Percentiles rank a stretch among this genome's conserved stretches.
These are phyloP conservation scores for Ceratothoa steindachneri DNA, from an alignment of 2,888 invertebrate genomes.

Conservation along the genomic window DNA sequence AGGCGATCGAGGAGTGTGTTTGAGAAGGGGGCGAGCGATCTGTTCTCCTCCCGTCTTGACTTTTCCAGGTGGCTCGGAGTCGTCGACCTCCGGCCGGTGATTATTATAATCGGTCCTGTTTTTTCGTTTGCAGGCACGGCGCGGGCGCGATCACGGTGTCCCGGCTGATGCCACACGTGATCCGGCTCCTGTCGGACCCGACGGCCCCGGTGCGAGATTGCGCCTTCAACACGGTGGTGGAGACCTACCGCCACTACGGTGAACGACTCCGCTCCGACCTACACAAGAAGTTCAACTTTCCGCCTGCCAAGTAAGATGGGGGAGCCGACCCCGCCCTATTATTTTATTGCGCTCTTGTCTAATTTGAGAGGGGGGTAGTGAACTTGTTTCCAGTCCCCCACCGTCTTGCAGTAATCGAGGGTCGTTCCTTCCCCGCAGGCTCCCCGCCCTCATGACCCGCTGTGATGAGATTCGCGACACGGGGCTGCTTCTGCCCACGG, in stretches of 20 bases:
- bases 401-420: no score
- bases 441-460: slow-evolving; percentile 66
- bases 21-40: no score
- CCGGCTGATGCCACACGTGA: slow-evolving; percentile 75
- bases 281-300: slow-evolving; percentile 65
- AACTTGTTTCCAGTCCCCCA: no score
- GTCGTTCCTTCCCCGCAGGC: slow-evolving; percentile 52
- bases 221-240: slow-evolving; percentile 76
- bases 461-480: slow-evolving; percentile 81
- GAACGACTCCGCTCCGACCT: slow-evolving; percentile 79
- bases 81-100: no score
- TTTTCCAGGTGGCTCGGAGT: no score
- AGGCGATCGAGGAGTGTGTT: no score
- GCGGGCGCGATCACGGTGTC: slow-evolving; percentile 75
- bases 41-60: no score
- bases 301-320: slow-evolving; percentile 54
- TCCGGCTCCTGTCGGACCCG: slow-evolving; percentile 79
- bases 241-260: slow-evolving; percentile 88
- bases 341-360: background rate
- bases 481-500: slow-evolving; percentile 73
- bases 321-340: background rate
- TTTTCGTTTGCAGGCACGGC: slow-evolving; percentile 66
- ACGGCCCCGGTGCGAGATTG: slow-evolving; percentile 80
- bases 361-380: no score
- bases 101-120: no score